Evolutionary conservation across 2,797 vertebrate genomes (phyloP).

Genomic region (Rhinichthys osculus): DNA sequence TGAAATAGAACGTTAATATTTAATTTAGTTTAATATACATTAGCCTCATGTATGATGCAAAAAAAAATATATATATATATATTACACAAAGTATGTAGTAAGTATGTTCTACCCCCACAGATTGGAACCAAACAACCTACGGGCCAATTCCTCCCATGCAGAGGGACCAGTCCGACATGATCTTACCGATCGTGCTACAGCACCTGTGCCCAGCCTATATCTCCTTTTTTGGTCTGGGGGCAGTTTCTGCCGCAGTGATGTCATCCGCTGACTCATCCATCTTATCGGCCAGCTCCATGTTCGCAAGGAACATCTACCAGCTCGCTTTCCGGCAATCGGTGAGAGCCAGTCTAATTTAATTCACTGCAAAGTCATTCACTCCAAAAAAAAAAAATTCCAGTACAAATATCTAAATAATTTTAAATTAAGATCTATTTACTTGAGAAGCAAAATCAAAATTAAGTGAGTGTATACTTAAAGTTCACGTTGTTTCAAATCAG

Average conservation of each 20-base stretch:
- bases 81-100: neutral
- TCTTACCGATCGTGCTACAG: conserved; percentile 94
- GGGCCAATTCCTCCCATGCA: conserved; percentile 81
- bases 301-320: conserved; percentile 96
- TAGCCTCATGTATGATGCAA: neutral
- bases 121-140: conserved; percentile 93
- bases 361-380: neutral
- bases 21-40: neutral
- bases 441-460: neutral
- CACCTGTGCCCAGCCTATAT: conserved; percentile 93
- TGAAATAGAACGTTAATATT: conserved; percentile 8
- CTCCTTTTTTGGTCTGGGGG: conserved; percentile 95
- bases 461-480: neutral
- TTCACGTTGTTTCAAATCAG: too few species aligned
- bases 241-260: conserved; percentile 97
- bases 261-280: conserved; percentile 98
- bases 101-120: conserved; percentile 70
- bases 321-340: conserved; percentile 95
- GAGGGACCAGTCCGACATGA: conserved; percentile 92
- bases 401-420: neutral
- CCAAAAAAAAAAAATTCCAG: neutral
- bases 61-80: neutral
- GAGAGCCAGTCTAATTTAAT: conserved; percentile 65
- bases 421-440: neutral
- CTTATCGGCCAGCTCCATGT: conserved; percentile 98